phyloP scores from a whole-genome alignment of 2,888 invertebrate species.

The Agapostemon virescens region DNA sequence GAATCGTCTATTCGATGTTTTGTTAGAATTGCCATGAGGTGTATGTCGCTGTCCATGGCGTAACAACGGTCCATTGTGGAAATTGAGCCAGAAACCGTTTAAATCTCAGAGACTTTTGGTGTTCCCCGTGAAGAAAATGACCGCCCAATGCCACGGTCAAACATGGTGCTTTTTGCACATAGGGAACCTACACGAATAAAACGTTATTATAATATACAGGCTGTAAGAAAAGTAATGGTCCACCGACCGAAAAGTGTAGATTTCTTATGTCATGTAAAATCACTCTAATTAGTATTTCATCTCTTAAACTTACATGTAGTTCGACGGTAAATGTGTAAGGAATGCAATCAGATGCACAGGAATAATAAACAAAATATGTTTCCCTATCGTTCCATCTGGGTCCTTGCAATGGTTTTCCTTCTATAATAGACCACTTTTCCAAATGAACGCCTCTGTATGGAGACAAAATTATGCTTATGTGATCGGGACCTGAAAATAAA shows the following conservation, averaged over 20 bases:
- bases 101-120: constrained; percentile 82
- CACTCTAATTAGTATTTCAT: not conserved
- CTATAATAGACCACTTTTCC: constrained; percentile 83
- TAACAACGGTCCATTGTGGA: constrained; percentile 85
- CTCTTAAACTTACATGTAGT: constrained; percentile 81
- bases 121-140: constrained; percentile 83
- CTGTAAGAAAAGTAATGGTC: no score
- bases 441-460: constrained; percentile 83
- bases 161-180: constrained; percentile 77
- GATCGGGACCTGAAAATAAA: constrained; percentile 83
- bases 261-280: no score
- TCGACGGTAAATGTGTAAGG: constrained; percentile 84
- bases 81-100: constrained; percentile 83
- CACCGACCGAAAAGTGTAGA: no score
- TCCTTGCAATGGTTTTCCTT: constrained; percentile 82
- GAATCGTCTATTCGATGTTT: not conserved
- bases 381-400: constrained; percentile 82
- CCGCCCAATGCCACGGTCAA: constrained; percentile 84
- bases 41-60: constrained; percentile 87
- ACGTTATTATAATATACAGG: not conserved
- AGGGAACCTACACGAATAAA: constrained; percentile 78
- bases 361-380: constrained; percentile 86
- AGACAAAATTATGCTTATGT: constrained; percentile 85
- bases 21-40: constrained; percentile 83
- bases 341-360: constrained; percentile 83